Evolutionary conservation across 2,113 vertebrate species (phyloP).

Genomic region (Pachypanchax playfairii): DNA sequence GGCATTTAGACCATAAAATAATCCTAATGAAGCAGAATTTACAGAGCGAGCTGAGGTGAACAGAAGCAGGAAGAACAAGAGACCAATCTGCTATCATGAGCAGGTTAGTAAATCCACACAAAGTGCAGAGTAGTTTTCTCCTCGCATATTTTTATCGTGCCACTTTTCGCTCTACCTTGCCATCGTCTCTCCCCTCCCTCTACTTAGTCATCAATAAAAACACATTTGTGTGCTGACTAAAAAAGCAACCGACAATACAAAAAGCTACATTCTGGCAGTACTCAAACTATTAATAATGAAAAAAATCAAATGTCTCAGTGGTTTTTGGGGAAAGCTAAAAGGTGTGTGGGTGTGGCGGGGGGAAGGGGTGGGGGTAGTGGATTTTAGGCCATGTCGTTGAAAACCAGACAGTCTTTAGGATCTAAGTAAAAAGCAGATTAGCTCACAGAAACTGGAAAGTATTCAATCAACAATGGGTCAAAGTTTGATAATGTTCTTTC

Average conservation of each 20-base stretch:
- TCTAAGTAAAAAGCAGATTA: constrained; percentile 38
- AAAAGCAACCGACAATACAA: constrained; percentile 53
- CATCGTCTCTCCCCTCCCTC: constrained; percentile 37
- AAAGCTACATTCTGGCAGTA: constrained; percentile 56
- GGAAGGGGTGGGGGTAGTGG: background rate
- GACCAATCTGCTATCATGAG: constrained; percentile 47
- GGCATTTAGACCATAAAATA: constrained; percentile 46
- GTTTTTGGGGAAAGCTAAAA: constrained; percentile 19
- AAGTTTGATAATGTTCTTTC: too few relatives aligned
- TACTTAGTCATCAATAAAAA: constrained; percentile 74
- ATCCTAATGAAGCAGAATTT: constrained; percentile 78
- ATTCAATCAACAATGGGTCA: constrained; percentile 49
- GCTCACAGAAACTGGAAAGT: constrained; percentile 13
- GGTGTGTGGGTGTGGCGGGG: background rate
- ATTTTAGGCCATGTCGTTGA: constrained; percentile 40
- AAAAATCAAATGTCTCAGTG: constrained; percentile 22
- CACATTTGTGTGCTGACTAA: constrained; percentile 52
- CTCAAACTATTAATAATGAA: constrained; percentile 57
- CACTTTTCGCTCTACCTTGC: constrained; percentile 23
- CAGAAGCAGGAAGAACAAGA: constrained; percentile 48
- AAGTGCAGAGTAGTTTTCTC: constrained; percentile 54
- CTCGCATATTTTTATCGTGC: constrained; percentile 27
- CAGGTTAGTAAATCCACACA: constrained; percentile 62
- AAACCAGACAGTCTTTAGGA: constrained; percentile 38
- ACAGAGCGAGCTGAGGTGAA: constrained; percentile 67